Conservation (phyloP, 2,888 invertebrate genomes). For the Tinea semifulvella region DNA sequence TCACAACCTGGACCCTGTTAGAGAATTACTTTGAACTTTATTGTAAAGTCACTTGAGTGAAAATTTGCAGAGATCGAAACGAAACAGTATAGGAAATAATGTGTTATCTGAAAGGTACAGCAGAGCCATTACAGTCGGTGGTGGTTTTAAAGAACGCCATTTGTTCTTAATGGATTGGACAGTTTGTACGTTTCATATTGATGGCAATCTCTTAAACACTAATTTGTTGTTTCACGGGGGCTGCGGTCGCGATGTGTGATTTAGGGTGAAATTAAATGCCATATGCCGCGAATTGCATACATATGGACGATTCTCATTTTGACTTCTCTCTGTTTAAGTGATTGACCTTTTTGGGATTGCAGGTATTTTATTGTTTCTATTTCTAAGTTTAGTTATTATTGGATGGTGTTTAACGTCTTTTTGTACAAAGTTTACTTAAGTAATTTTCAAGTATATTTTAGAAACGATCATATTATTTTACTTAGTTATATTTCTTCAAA, state of each 20-base stretch:
- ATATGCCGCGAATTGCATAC: slow-evolving; percentile 44
- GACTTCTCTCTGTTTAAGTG: slow-evolving; percentile 1
- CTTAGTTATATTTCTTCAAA: too few species aligned
- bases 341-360: slow-evolving; percentile 2
- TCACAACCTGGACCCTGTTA: background rate
- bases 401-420: too few species aligned
- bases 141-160: slow-evolving; percentile 44
- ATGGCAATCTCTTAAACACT: slow-evolving; percentile 58
- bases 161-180: slow-evolving; percentile 58
- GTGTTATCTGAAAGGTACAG: background rate
- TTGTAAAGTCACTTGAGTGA: background rate
- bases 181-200: slow-evolving; percentile 35
- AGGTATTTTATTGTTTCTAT: slow-evolving; percentile 2
- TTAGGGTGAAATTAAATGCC: slow-evolving; percentile 29
- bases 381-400: too few species aligned
- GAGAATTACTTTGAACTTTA: background rate
- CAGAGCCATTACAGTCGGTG: slow-evolving; percentile 14
- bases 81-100: background rate
- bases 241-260: slow-evolving; percentile 23
- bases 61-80: background rate
- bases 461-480: too few species aligned
- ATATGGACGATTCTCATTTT: slow-evolving; percentile 17
- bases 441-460: too few species aligned
- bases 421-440: too few species aligned
- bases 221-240: slow-evolving; percentile 41